Conservation (phyloP, 2,797 vertebrate species). For the Gila robusta region DNA sequence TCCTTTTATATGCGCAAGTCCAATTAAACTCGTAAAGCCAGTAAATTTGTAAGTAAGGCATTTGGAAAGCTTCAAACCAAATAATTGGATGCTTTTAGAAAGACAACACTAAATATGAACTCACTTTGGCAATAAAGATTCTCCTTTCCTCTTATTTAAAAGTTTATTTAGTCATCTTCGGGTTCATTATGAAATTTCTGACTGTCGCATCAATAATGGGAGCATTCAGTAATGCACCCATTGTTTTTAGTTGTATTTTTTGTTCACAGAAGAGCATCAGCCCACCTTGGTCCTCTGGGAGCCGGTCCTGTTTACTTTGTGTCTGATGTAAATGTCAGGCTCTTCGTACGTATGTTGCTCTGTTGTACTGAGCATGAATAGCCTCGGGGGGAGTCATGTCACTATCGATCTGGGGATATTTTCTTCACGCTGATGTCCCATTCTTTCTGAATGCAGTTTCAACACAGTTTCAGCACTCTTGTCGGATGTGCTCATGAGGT, state of each 20-base stretch:
- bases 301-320: conserved; percentile 61
- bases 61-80: conserved; percentile 27
- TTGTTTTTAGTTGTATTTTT: conserved; percentile 16
- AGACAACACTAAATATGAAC: conserved; percentile 26
- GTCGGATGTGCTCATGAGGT: conserved; percentile 4
- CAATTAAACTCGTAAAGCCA: conserved; percentile 43
- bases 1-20: conserved; percentile 7
- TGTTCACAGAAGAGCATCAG: conserved; percentile 13
- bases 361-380: conserved; percentile 64
- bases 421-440: conserved; percentile 58
- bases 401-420: conserved; percentile 61
- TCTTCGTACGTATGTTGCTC: conserved; percentile 59
- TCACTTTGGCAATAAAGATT: conserved; percentile 22
- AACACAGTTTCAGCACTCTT: conserved; percentile 51
- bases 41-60: conserved; percentile 15
- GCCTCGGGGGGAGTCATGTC: conserved; percentile 64
- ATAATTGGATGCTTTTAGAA: conserved; percentile 33
- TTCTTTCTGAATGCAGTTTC: conserved; percentile 53
- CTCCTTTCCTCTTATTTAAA: conserved; percentile 1
- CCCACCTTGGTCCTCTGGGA: conserved; percentile 49
- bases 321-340: conserved; percentile 65
- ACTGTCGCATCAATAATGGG: background rate
- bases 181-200: background rate
- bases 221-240: background rate
- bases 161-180: background rate